Evolutionary conservation across 2,797 vertebrate species (phyloP), one percentile per base, ranked within the genome.

Genomic region (Orientallactaga sibirica): DNA sequence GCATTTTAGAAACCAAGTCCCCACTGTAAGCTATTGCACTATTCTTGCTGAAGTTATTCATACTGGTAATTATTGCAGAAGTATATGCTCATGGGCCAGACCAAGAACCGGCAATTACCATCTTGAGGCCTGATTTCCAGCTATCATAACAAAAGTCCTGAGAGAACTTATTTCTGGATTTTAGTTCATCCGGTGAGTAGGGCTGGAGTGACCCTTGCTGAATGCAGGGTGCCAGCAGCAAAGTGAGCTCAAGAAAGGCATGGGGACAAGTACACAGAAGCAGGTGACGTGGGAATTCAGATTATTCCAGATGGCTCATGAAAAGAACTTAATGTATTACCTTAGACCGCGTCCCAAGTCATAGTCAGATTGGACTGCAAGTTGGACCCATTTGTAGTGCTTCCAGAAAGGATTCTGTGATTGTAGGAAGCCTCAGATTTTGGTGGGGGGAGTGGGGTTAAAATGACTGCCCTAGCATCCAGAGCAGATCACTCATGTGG

Each of bases 401-500:
- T 94, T 95, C 81, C n/a, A 77, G 71, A 74, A 96, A 87, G 89
- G 91, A 92, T 7, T 84, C 64, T 89, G 3, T 76, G 48, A 81
- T 87, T 37, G 71, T 70, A 70, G 80, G 6, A 25, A 74, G 64
- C 52, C 41, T 94, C 48, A 71, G 76, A 70, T 95, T 86, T 96
- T 7, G 15, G 16, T 5, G 43, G 43, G 43, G 43, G 5, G 43
- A 48, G 43, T 5, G 43, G 43, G 48, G 68, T 29, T 94, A 71
- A 85, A 91, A 80, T 80, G 52, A 88, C 27, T 73, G 24, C n/a
- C 62, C 2, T 66, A 48, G 67, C 5, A 84, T 55, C 5, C 41
- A 85, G 18, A 92, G 66, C 68, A 94, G 86, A 75, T 22, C 37
- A 58, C 27, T 82, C 24, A 79, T 9, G 5, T 55, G 33, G 24